These are phyloP conservation scores for Zootoca vivipara DNA, from an alignment of 2,113 vertebrate species.

Conservation along the genomic window DNA sequence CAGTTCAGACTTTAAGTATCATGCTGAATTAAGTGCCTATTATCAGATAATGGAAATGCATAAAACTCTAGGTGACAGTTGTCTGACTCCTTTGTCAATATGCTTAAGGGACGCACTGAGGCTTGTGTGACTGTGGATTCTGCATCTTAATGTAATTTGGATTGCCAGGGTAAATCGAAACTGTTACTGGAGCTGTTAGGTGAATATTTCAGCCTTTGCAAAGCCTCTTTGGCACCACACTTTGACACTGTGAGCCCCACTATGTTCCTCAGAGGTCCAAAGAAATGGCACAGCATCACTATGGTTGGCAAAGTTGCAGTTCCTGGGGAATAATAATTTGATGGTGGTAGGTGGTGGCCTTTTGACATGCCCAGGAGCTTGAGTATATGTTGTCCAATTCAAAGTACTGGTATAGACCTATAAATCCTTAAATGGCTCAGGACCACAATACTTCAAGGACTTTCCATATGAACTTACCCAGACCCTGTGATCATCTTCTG, in stretches of 20 bases:
- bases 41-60: too few relatives aligned
- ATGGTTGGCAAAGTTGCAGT: background rate
- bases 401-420: too few relatives aligned
- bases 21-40: too few relatives aligned
- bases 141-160: background rate
- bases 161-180: background rate
- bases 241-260: background rate
- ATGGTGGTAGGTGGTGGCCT: too few relatives aligned
- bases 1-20: too few relatives aligned
- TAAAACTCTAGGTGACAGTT: background rate
- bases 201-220: background rate
- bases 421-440: too few relatives aligned
- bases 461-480: too few relatives aligned
- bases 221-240: background rate
- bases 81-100: background rate
- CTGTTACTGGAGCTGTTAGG: background rate
- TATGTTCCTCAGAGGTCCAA: background rate
- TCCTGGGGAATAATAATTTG: background rate
- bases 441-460: too few relatives aligned
- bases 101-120: background rate
- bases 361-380: too few relatives aligned
- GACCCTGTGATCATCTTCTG: too few relatives aligned
- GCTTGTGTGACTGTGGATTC: too few relatives aligned
- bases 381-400: too few relatives aligned
- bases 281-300: background rate